Evolutionary conservation across 2,113 vertebrate species (phyloP).

Genomic region (Aegithalos caudatus): DNA sequence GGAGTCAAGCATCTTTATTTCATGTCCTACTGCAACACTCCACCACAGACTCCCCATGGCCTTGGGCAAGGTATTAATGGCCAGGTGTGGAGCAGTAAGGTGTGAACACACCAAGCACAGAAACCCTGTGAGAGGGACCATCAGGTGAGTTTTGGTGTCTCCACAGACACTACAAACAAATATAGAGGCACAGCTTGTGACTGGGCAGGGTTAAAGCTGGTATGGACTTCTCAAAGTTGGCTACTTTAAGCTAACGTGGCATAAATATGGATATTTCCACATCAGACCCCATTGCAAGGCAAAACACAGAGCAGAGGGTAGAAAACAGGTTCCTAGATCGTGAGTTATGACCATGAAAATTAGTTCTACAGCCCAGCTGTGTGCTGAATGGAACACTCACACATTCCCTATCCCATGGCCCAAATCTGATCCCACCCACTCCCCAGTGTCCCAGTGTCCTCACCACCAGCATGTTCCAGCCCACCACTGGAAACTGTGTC

Average conservation of each 20-base stretch:
- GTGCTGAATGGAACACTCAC: background rate
- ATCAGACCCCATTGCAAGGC: background rate
- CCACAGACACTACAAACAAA: background rate
- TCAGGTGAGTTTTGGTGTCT: background rate
- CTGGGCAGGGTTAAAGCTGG: background rate
- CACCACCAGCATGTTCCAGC: background rate
- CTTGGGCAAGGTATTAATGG: background rate
- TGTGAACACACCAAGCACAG: background rate
- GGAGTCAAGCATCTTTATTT: too few relatives aligned
- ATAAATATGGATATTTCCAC: background rate
- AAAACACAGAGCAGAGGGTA: background rate
- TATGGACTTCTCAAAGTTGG: background rate
- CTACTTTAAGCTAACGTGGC: background rate
- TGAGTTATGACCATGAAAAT: background rate
- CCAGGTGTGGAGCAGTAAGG: background rate
- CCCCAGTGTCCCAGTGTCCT: background rate
- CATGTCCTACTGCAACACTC: too few relatives aligned
- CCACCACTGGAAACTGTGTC: background rate
- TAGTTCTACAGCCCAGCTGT: background rate
- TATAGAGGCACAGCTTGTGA: rapidly evolving
- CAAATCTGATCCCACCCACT: background rate
- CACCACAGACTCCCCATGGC: background rate
- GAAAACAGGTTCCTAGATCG: background rate
- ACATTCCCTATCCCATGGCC: too few relatives aligned
- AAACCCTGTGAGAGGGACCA: background rate